Percentiles rank a stretch among this genome's conserved stretches.
Conservation (phyloP, 1,140 invertebrate genomes). For the Drosophila ficusphila region DNA sequence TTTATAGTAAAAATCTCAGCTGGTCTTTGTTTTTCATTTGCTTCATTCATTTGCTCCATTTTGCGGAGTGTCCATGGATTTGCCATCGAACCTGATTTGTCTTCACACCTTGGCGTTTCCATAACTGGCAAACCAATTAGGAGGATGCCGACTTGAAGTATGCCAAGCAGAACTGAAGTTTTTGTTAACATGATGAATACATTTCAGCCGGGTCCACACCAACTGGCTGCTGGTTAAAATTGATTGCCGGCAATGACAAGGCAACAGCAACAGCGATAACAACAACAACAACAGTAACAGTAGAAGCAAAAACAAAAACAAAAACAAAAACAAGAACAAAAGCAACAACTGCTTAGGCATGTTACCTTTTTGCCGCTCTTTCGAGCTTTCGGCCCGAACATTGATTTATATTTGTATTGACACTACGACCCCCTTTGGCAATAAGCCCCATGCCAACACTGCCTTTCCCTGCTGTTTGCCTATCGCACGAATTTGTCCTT, state of each 20-base stretch:
- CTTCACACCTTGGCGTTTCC: neutral
- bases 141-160: neutral
- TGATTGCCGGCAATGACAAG: slow-evolving; percentile 50
- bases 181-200: slow-evolving; percentile 30
- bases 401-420: slow-evolving; percentile 78
- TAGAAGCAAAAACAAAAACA: too few relatives aligned
- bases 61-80: neutral
- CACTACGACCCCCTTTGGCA: slow-evolving; percentile 38
- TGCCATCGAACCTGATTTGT: neutral
- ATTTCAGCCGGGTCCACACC: neutral
- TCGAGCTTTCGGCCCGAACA: slow-evolving; percentile 30
- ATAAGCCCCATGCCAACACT: neutral
- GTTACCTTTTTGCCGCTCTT: slow-evolving; percentile 50
- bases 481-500: slow-evolving; percentile 67
- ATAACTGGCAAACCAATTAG: slow-evolving; percentile 42
- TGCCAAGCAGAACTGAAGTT: slow-evolving; percentile 8
- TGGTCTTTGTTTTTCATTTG: neutral
- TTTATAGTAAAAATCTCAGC: slow-evolving; percentile 9
- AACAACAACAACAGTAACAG: slow-evolving; percentile 22
- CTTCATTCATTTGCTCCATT: neutral
- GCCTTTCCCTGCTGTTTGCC: slow-evolving; percentile 34
- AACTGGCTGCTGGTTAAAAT: slow-evolving; percentile 64
- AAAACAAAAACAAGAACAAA: too few relatives aligned
- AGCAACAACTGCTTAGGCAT: slow-evolving; percentile 34
- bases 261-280: slow-evolving; percentile 14